Percentiles rank a stretch among this genome's conserved stretches.
Evolutionary conservation across 2,113 vertebrate species (phyloP).

Genomic region (Gymnobelideus leadbeateri): DNA sequence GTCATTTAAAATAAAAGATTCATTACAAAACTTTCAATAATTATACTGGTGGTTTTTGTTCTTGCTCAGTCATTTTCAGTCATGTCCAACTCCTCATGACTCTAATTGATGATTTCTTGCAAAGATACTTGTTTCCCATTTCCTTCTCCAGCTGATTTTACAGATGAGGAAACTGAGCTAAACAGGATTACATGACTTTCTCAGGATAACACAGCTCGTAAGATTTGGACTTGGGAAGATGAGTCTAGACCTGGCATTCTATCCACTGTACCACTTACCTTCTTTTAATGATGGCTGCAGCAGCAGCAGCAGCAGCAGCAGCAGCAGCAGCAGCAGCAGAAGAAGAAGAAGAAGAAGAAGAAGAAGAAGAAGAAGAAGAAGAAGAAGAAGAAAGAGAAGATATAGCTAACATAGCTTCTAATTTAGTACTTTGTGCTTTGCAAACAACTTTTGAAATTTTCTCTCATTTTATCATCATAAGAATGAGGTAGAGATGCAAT

Average conservation of each 20-base stretch:
- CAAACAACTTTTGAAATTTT: background rate
- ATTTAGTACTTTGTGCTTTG: background rate
- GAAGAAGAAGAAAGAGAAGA: too few relatives aligned
- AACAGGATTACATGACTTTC: background rate
- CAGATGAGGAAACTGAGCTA: background rate
- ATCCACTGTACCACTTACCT: too few relatives aligned
- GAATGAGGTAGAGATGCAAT: background rate
- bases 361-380: too few relatives aligned
- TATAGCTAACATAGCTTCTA: background rate
- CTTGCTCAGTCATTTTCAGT: background rate
- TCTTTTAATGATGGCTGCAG: background rate
- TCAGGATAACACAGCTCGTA: background rate
- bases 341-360: too few relatives aligned
- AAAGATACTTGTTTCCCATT: background rate
- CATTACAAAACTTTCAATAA: background rate
- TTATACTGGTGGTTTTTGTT: background rate
- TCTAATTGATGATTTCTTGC: background rate
- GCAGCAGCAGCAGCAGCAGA: too few relatives aligned
- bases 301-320: too few relatives aligned
- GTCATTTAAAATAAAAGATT: background rate
- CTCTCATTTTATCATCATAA: background rate
- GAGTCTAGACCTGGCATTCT: background rate
- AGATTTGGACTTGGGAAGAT: background rate
- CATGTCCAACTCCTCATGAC: background rate
- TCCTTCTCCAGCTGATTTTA: background rate